Evolutionary conservation across 2,888 invertebrate species (phyloP).

Genomic region (Drosophila dives): DNA sequence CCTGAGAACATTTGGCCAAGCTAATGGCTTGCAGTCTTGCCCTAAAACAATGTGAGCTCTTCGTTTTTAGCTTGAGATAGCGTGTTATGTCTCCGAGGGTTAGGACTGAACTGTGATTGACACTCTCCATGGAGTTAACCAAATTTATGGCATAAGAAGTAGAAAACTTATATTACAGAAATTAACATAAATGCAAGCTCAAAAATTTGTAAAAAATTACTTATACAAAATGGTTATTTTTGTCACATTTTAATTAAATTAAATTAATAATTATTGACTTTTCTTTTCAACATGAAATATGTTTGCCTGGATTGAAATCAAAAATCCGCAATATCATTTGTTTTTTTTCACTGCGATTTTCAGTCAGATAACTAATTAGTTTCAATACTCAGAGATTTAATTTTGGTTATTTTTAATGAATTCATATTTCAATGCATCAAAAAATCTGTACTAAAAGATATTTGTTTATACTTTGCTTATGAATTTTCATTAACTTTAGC

Average conservation of each 20-base stretch:
- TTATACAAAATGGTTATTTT: neutral
- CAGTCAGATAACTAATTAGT: neutral
- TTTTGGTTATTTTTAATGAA: neutral
- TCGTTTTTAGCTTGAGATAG: conserved; percentile 8
- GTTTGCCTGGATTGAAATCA: neutral
- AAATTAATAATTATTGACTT: neutral
- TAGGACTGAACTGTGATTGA: conserved; percentile 30
- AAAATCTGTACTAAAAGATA: neutral
- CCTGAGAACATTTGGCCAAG: conserved; percentile 57
- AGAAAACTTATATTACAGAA: neutral
- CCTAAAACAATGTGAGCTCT: conserved; percentile 39
- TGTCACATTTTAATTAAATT: neutral
- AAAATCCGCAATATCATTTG: neutral
- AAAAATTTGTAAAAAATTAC: neutral
- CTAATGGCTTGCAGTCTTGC: conserved; percentile 62
- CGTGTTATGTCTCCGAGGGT: neutral
- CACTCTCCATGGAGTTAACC: conserved; percentile 27
- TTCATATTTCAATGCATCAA: neutral
- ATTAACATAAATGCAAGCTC: too few species aligned
- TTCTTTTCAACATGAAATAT: neutral
- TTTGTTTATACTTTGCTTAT: neutral
- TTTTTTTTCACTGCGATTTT: neutral
- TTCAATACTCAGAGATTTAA: neutral
- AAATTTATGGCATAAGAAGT: neutral
- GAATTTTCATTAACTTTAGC: neutral